These are phyloP conservation scores for Nysson spinosus DNA, from an alignment of 2,888 invertebrate species.

Conservation along the genomic window DNA sequence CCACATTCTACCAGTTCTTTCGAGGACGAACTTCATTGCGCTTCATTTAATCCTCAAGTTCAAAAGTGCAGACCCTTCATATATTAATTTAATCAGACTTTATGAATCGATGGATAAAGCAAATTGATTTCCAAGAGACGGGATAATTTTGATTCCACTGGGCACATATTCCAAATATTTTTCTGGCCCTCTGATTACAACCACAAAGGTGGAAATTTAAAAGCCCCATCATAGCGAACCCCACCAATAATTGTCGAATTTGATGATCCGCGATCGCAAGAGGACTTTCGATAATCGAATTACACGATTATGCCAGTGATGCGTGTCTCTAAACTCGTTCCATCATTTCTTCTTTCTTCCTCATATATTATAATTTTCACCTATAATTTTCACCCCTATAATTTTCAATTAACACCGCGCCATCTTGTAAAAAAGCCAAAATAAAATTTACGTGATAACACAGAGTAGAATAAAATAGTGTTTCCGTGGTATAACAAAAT, in stretches of 20 bases:
- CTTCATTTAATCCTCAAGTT: too few species aligned
- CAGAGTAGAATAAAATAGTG: too few species aligned
- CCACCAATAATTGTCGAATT: conserved; percentile 37
- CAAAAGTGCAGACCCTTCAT: too few species aligned
- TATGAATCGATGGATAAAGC: conserved; percentile 35
- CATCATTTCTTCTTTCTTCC: neutral
- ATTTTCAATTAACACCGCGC: too few species aligned
- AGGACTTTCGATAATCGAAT: conserved; percentile 51
- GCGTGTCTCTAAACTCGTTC: conserved; percentile 15
- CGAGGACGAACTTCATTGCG: too few species aligned
- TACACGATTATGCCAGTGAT: conserved; percentile 37
- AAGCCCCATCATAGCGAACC: conserved; percentile 17
- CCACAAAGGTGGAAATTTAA: conserved; percentile 47
- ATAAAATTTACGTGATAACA: too few species aligned
- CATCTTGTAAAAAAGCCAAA: too few species aligned
- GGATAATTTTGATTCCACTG: conserved; percentile 27
- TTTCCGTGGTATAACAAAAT: too few species aligned
- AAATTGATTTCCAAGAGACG: conserved; percentile 34
- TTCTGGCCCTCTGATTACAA: conserved; percentile 34
- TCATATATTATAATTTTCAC: neutral
- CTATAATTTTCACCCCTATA: conserved; percentile 2
- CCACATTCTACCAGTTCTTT: too few species aligned
- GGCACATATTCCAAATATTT: conserved; percentile 49
- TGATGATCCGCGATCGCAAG: conserved; percentile 44
- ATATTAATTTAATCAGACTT: too few species aligned